Conservation (phyloP, 2,888 invertebrate genomes). For the Rhaphigaster nebulosa region DNA sequence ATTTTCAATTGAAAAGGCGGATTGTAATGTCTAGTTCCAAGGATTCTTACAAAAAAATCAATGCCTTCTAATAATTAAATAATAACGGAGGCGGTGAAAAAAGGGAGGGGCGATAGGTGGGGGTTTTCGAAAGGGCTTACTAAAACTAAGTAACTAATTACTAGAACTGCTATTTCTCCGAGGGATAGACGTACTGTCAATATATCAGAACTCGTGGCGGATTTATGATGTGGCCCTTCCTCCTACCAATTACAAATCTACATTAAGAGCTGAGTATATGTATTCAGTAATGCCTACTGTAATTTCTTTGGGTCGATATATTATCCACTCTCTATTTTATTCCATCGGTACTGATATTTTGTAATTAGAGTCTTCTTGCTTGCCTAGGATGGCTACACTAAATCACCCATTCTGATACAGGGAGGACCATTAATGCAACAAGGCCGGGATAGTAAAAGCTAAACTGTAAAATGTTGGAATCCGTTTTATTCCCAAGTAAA, state of each 20-base stretch:
- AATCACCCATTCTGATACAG: neutral
- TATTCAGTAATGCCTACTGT: constrained; percentile 22
- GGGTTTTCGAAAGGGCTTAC: neutral
- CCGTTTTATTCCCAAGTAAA: neutral
- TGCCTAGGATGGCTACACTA: neutral
- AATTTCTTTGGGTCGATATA: constrained; percentile 20
- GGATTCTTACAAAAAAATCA: no score
- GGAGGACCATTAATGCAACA: neutral
- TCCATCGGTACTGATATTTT: constrained; percentile 28
- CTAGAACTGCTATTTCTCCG: neutral
- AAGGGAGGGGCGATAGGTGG: neutral
- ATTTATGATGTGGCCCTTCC: neutral
- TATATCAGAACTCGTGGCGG: neutral
- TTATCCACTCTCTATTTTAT: constrained; percentile 4
- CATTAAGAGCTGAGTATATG: constrained; percentile 36
- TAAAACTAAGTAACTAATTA: constrained; percentile 32
- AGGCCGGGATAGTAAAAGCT: neutral
- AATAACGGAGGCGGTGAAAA: neutral
- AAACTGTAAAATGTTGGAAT: constrained; percentile 14
- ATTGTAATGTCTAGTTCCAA: no score
- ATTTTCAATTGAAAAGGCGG: no score
- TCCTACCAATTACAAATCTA: constrained; percentile 27
- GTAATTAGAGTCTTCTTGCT: constrained; percentile 23
- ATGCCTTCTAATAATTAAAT: neutral
- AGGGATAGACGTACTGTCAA: constrained; percentile 6